A percentile compares a stretch with the other conserved stretches of the same genome.
These are phyloP conservation scores for Peromyscus maniculatus DNA, from an alignment of 2,113 vertebrate genomes.

Conservation along the genomic window DNA sequence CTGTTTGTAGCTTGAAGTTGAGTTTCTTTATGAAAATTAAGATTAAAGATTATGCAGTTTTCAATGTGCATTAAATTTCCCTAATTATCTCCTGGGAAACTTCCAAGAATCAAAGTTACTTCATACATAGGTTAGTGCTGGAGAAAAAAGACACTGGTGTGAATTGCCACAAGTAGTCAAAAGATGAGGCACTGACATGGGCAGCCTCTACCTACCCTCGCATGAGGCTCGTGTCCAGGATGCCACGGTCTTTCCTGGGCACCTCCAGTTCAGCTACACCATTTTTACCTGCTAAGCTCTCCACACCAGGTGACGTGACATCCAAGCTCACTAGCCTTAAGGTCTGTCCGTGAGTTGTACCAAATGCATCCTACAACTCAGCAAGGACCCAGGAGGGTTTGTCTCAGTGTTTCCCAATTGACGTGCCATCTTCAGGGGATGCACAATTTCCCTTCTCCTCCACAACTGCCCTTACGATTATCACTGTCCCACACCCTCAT, in stretches of 20 bases:
- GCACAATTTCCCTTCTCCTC: background rate
- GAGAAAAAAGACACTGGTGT: background rate
- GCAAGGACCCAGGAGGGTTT: background rate
- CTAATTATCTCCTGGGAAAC: conserved; percentile 58
- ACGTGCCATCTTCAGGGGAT: background rate
- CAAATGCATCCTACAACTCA: background rate
- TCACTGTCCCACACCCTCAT: background rate
- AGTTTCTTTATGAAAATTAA: conserved; percentile 61
- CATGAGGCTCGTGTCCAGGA: rapidly evolving
- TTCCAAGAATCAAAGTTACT: conserved; percentile 40
- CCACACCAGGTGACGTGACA: background rate
- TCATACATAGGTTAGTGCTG: background rate
- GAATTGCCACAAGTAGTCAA: background rate
- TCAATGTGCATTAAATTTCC: conserved; percentile 63
- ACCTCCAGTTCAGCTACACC: background rate
- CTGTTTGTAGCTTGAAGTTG: conserved; percentile 7
- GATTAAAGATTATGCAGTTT: conserved; percentile 22
- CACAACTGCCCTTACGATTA: background rate
- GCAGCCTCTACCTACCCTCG: background rate
- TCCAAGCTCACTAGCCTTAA: background rate
- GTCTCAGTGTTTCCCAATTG: background rate
- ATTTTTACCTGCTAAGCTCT: background rate
- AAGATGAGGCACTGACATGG: background rate
- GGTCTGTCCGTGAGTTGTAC: background rate
- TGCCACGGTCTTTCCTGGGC: background rate